A percentile compares a stretch with the other conserved stretches of the same genome.
Evolutionary conservation across 2,113 vertebrate genomes (phyloP).

Genomic region (Papio anubis): DNA sequence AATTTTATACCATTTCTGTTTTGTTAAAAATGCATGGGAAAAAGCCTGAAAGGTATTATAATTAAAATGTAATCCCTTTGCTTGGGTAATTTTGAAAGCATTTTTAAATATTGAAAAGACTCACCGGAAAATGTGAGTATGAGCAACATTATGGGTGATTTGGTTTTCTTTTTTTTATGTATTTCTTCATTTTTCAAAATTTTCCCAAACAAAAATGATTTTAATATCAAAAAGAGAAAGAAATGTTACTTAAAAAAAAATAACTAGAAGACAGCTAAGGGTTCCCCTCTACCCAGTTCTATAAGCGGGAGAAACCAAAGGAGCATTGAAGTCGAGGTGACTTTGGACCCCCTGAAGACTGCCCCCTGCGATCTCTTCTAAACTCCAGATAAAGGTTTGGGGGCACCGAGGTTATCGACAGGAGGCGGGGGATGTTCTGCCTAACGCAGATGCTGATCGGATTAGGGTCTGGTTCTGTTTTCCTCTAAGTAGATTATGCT

Average conservation of each 20-base stretch:
- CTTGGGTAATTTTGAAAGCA: background rate
- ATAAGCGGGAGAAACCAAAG: background rate
- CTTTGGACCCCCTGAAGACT: background rate
- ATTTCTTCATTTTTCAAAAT: background rate
- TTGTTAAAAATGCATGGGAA: background rate
- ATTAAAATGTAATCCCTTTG: background rate
- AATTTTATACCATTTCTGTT: background rate
- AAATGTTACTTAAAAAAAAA: background rate
- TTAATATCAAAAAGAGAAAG: background rate
- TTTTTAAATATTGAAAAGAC: background rate
- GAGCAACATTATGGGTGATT: too few relatives aligned
- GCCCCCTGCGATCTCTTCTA: background rate
- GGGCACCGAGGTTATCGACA: background rate
- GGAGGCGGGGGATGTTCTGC: background rate
- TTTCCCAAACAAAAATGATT: background rate
- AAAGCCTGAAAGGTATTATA: background rate
- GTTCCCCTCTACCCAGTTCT: background rate
- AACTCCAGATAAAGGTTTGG: background rate
- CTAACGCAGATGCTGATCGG: conserved; percentile 47
- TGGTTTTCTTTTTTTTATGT: background rate
- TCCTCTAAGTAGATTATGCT: conserved; percentile 75
- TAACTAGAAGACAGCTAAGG: background rate
- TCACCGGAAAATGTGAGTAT: background rate
- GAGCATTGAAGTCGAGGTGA: fast-evolving
- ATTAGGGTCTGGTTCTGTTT: conserved; percentile 76